Evolutionary conservation across 2,797 vertebrate species (phyloP).

Genomic region (Gila robusta): DNA sequence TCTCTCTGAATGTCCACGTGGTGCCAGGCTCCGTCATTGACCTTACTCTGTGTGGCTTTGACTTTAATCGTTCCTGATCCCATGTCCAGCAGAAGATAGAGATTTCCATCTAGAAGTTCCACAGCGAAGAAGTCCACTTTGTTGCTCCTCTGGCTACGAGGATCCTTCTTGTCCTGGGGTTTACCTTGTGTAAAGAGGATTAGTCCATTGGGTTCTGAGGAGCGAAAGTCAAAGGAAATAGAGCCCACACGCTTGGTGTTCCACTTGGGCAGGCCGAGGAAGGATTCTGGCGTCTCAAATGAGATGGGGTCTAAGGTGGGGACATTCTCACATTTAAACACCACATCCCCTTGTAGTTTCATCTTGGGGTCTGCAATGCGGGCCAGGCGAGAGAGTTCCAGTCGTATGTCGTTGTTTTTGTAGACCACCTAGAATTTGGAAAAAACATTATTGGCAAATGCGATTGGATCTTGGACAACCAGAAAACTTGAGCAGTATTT

Average conservation of each 20-base stretch:
- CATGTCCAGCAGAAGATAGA: slow-evolving; percentile 96
- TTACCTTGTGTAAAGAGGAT: slow-evolving; percentile 97
- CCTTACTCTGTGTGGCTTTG: slow-evolving; percentile 95
- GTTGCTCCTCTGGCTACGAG: slow-evolving; percentile 92
- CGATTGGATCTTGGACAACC: neutral
- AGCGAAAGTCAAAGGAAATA: slow-evolving; percentile 96
- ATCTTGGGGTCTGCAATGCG: slow-evolving; percentile 97
- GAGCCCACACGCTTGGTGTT: slow-evolving; percentile 98
- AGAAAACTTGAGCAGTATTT: neutral
- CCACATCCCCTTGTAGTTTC: slow-evolving; percentile 97
- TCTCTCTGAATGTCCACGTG: slow-evolving; percentile 98
- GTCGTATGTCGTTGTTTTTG: slow-evolving; percentile 97
- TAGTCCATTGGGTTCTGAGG: slow-evolving; percentile 94
- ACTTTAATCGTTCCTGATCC: slow-evolving; percentile 98
- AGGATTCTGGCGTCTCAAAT: slow-evolving; percentile 95
- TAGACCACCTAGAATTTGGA: slow-evolving; percentile 88
- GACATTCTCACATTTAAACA: slow-evolving; percentile 95
- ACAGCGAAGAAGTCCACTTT: slow-evolving; percentile 98
- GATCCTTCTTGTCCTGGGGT: slow-evolving; percentile 92
- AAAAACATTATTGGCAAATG: neutral
- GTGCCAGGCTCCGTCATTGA: slow-evolving; percentile 97
- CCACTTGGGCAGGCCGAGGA: slow-evolving; percentile 96
- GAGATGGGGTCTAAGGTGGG: slow-evolving; percentile 95
- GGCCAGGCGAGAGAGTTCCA: slow-evolving; percentile 94
- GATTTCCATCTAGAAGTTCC: slow-evolving; percentile 92